Evolutionary conservation across 1,140 invertebrate species (phyloP), one percentile per base, ranked within the genome.

Genomic region (Anastrepha ludens): DNA sequence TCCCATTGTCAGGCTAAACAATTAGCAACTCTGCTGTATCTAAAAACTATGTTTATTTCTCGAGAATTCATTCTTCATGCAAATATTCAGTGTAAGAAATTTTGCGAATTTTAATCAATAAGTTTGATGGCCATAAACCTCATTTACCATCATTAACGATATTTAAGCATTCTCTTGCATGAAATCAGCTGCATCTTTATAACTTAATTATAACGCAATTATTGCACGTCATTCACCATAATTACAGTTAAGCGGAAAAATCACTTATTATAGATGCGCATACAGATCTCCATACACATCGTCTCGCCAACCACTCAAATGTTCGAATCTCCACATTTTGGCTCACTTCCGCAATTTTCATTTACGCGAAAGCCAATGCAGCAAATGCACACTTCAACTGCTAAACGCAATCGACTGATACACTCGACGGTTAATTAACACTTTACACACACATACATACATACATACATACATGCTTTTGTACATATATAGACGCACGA

Each of bases 341-440:
- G 44, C 15, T 81, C 55, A 81, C 55, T 41, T 3, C 47, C 20
- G 74, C 74, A 55, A 81, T 81, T 81, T 81, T 81, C 50, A 81
- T 81, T 81, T 81, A 81, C 74, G 74, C 74, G 44, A 81, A 78
- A 55, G 74, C 47, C 41, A 67, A 55, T 50, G 74, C 47, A 58
- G 47, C 47, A 81, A 81, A 55, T 55, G 47, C 74, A 3, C 74
- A 81, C 74, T 81, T 55, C 47, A 55, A 41, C 47, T 41, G 13
- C 47, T 81, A 81, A 55, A 55, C 55, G 47, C 44, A 81, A 55
- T 55, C 47, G 47, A 81, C 47, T 29, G 74, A 81, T 47, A 81
- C 47, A 55, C 74, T 81, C 50, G n/a, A 81, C 47, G 74, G 0
- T 55, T 81, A 81, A 81, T 81, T 81, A 81, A 81, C 74, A 81